Evolutionary conservation across 2,888 invertebrate genomes (phyloP).

Genomic region (Caenorhabditis sp.): DNA sequence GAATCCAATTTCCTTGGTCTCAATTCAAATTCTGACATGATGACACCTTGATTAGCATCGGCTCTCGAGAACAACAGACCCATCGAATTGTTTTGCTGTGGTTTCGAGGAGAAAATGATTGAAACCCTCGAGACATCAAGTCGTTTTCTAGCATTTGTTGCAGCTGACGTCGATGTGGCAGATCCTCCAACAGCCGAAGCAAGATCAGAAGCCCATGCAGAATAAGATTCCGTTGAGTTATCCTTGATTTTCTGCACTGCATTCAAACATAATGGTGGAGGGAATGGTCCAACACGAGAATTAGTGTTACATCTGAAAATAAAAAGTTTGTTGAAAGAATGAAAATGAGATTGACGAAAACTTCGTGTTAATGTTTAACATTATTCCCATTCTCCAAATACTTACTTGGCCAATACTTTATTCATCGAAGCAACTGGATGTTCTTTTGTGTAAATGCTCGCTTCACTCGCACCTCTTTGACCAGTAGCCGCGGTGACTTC

Average conservation of each 20-base stretch:
- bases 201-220: constrained; percentile 68
- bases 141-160: constrained; percentile 16
- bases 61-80: constrained; percentile 39
- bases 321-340: background rate
- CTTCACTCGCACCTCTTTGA: constrained; percentile 22
- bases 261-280: constrained; percentile 82
- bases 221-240: constrained; percentile 60
- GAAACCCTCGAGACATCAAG: constrained; percentile 42
- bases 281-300: constrained; percentile 89
- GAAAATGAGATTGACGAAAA: too few species aligned
- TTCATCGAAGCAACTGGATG: constrained; percentile 23
- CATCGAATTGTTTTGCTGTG: constrained; percentile 2
- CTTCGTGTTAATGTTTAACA: too few species aligned
- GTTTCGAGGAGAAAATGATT: constrained; percentile 46
- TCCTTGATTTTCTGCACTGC: constrained; percentile 85
- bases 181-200: background rate
- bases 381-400: too few species aligned
- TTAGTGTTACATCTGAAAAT: constrained; percentile 74
- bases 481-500: constrained; percentile 35
- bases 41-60: constrained; percentile 33
- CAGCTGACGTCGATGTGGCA: constrained; percentile 7
- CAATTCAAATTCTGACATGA: constrained; percentile 43
- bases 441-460: constrained; percentile 28
- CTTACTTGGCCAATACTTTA: constrained; percentile 11
- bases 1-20: background rate